Evolutionary conservation across 53 echinoderm and acorn worm genomes (phyloP), one percentile per base, ranked within the genome.

Genomic region (Zoroaster sp.): DNA sequence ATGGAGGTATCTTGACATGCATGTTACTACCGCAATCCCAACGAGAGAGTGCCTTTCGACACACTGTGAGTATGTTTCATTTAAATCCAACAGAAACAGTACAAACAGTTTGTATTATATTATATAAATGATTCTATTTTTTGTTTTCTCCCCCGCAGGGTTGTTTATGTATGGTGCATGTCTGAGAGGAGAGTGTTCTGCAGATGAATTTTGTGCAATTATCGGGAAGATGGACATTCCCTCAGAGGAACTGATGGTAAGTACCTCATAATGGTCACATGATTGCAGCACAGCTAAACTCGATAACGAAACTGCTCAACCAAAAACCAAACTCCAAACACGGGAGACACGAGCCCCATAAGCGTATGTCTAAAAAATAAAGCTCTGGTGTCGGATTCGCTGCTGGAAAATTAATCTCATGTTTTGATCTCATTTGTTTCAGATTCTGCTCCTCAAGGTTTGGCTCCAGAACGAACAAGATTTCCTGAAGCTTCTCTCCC

Each of bases 371-470:
- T n/a, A 1, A 10, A 52, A 59, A 25, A 7, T 25, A 23, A 28
- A 59, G 23, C 25, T 59, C 8, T 25, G 21, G 9, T 28, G n/a
- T n/a, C n/a, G n/a, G n/a, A n/a, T n/a, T n/a, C n/a, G n/a, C n/a
- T n/a, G n/a, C n/a, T n/a, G n/a, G n/a, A n/a, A n/a, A n/a, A 28
- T 28, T 23, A 44, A 59, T 23, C 28, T 3, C 21, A 28, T 59
- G 9, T 51, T 17, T 59, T 28, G 45, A n/a, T n/a, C n/a, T n/a
- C n/a, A n/a, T 51, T 53, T 18, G 4, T 36, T 40, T 12, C 69
- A 99, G 99, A 91, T 94, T 77, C 77, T 99, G 63, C 90, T 99
- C 4, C 83, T 99, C 7, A 93, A 96, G 83, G 90, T 96, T 14
- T 99, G 99, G 96, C 94, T 99, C 21, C 83, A 87, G 51, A 91